These are phyloP conservation scores for Micropoecilia bifurca DNA, from an alignment of 2,797 vertebrate species.

Conservation along the genomic window DNA sequence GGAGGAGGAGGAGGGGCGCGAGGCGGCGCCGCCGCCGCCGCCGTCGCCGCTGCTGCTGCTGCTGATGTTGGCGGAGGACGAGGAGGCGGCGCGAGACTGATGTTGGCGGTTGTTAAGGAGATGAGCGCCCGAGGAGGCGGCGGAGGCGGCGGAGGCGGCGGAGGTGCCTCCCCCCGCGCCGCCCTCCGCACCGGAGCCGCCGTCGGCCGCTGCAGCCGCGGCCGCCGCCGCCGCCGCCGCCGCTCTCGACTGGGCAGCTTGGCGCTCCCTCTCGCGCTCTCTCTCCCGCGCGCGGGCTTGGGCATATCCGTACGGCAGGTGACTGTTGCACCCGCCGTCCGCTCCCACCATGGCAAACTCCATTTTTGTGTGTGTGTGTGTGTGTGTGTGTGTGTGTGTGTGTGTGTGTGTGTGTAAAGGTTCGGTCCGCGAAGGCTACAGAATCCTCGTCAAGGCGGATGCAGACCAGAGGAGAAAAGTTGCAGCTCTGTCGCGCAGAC, in stretches of 20 bases:
- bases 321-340: slow-evolving; percentile 94
- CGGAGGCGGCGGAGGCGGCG: slow-evolving; percentile 14
- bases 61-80: slow-evolving; percentile 66
- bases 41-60: slow-evolving; percentile 76
- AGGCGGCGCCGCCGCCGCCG: slow-evolving; percentile 78
- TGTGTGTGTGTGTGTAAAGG: no score
- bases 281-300: slow-evolving; percentile 88
- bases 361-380: no score
- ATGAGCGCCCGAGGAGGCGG: slow-evolving; percentile 67
- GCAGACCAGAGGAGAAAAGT: slow-evolving; percentile 61
- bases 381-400: no score
- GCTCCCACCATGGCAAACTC: slow-evolving; percentile 99
- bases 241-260: slow-evolving; percentile 81
- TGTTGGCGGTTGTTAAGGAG: slow-evolving; percentile 83
- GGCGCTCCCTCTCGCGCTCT: slow-evolving; percentile 89
- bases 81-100: slow-evolving; percentile 85
- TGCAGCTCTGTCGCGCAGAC: slow-evolving; percentile 54
- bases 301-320: slow-evolving; percentile 95
- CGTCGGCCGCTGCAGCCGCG: slow-evolving; percentile 80
- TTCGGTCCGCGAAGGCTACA: slow-evolving; percentile 42
- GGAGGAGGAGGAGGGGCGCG: slow-evolving; percentile 81
- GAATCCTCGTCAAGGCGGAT: slow-evolving; percentile 17
- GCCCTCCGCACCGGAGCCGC: slow-evolving; percentile 71
- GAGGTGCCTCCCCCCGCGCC: slow-evolving; percentile 19
- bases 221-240: slow-evolving; percentile 74